Evolutionary conservation across 2,797 vertebrate species (phyloP), one percentile per base, ranked within the genome.

Genomic region (Podargus strigoides): DNA sequence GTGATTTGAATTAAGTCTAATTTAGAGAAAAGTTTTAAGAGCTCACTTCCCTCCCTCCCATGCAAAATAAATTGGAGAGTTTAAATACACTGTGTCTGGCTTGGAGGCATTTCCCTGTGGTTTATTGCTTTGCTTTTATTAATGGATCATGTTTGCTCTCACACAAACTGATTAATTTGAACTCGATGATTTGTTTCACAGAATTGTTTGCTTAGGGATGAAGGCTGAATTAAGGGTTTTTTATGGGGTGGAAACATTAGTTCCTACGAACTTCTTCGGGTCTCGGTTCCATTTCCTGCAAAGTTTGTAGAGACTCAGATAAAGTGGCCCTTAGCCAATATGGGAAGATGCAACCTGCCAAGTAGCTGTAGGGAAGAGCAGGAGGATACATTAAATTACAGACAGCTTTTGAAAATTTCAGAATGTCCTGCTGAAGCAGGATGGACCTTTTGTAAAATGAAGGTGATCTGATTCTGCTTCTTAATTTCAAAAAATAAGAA

Each of bases 61-160:
- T 53, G 41, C 41, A 67, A 63, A 90, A 66, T 75, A 79, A 74
- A 64, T 79, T 69, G 53, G 46, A 59, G 89, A 47, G 72, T 72
- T 77, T 87, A 72, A 94, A 91, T 85, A 84, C n/a, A 32, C 59
- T 77, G 23, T 89, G 55, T 77, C 47, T 94, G 72, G 49, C 92
- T 89, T 30, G 37, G 69, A 91, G 92, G 93, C 90, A 44, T 93
- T 94, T 91, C 53, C 79, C 58, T 84, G 68, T 42, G 53, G 72
- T 95, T 96, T 94, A 87, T 62, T 94, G 78, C 92, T 93, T 85
- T 82, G 66, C 69, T 92, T 90, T 94, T 95, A 86, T 96, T 89
- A 76, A 89, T 93, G 60, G 66, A 30, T 69, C 70, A 7, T 62
- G 56, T 85, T 93, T 90, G 74, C 76, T 90, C 74, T 90, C 60